Base-by-base conservation (phyloP, 2,113 vertebrate species). In the Deroptyus accipitrinus region DNA sequence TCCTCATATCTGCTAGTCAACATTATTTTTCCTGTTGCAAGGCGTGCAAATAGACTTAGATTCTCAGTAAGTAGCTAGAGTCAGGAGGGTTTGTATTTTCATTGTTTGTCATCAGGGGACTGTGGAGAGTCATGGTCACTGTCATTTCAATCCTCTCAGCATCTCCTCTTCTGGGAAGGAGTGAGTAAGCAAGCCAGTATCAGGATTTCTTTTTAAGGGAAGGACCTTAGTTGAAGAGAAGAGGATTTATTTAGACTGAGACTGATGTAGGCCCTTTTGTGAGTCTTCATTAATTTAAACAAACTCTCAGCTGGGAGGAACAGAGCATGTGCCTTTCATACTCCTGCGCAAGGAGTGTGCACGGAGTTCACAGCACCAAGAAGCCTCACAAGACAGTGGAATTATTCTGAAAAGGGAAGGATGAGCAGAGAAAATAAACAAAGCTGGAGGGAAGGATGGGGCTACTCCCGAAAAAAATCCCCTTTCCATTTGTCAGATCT, bases 151-250 rank as follows among this genome's bases (percentile, higher is more conserved):
- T 57, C 46, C 85, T 83, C 22, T 70, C 41, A 82, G 25, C 2
- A 1, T 70, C 55, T 81, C 3, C 23, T 82, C 22, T 81, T 74
- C 51, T 83, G 41, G 70, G 49, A 30, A 88, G 39, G 25, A 88
- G 41, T 61, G 81, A 75, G 30, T 44, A 79, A 69, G 59, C 74
- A 73, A 73, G 59, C 41, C 62, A 91, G 55, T 59, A 42, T 69
- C 28, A 70, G 27, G 55, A 88, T 94, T 85, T 63, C 91, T 95
- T 94, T 87, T 80, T 91, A 95, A 88, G 93, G 89, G 48, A 91
- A 89, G 33, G 69, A 39, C 66, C 1, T 11, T 69, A 51, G 57
- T n/a, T 83, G 70, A 92, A 76, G 62, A 62, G 41, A 49, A 67
- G 52, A 86, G 52, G 66, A 52, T n/a, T 87, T 94, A 95, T 84